Evolutionary conservation across 2,797 vertebrate genomes (phyloP).

Genomic region (Danio aesculapii): DNA sequence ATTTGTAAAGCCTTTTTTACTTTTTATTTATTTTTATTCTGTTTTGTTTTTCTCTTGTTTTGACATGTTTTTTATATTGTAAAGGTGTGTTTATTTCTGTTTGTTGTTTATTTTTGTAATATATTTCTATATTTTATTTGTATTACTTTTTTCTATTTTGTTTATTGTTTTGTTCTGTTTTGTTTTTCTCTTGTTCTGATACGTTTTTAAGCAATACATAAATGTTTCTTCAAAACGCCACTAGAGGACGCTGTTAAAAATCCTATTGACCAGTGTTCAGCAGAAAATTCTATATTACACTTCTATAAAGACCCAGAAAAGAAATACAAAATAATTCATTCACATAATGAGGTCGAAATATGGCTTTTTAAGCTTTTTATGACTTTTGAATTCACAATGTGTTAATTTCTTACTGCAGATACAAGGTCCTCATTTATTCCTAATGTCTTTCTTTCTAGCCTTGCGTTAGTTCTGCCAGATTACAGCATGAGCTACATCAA

Average conservation of each 20-base stretch:
- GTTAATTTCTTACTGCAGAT: neutral
- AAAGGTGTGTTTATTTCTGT: no score
- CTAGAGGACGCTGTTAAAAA: slow-evolving; percentile 45
- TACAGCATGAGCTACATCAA: slow-evolving; percentile 96
- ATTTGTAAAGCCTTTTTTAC: neutral
- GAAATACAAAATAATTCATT: neutral
- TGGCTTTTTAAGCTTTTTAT: neutral
- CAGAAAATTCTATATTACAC: neutral
- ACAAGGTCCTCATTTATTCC: neutral
- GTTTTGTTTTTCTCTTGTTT: no score
- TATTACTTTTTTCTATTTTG: neutral
- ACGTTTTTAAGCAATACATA: neutral
- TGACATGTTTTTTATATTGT: neutral
- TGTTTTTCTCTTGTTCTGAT: neutral
- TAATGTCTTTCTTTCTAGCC: slow-evolving; percentile 77
- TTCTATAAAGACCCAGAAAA: neutral
- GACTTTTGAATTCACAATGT: neutral
- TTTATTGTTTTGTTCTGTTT: neutral
- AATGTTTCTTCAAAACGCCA: slow-evolving; percentile 11
- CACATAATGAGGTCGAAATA: neutral
- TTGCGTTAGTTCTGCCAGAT: slow-evolving; percentile 94
- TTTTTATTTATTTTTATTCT: no score
- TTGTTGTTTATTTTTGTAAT: neutral
- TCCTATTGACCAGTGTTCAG: neutral
- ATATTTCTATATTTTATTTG: no score